phyloP scores from a whole-genome alignment of 2,888 invertebrate genomes.

The Acronicta alni region DNA sequence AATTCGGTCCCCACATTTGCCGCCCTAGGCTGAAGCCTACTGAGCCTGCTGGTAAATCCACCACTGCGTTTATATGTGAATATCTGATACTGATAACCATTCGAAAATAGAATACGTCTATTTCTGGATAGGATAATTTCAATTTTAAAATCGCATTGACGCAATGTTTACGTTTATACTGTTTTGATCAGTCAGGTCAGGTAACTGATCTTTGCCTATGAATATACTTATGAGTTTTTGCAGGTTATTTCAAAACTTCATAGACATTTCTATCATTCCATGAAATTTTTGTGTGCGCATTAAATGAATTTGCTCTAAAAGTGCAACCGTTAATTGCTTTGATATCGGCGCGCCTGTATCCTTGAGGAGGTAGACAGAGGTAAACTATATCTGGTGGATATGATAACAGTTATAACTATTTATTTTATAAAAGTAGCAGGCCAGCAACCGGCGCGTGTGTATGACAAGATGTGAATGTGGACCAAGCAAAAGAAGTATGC shows the following conservation, averaged over 20 bases:
- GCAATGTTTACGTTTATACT: constrained; percentile 20
- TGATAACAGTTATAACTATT: too few species aligned
- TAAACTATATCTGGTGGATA: too few species aligned
- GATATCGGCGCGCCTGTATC: too few species aligned
- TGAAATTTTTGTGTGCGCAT: background rate
- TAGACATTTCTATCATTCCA: background rate
- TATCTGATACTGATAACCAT: constrained; percentile 43
- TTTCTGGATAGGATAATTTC: constrained; percentile 23
- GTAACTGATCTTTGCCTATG: constrained; percentile 27
- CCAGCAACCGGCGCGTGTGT: too few species aligned
- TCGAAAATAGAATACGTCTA: constrained; percentile 37
- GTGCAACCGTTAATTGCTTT: background rate
- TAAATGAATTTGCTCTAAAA: background rate
- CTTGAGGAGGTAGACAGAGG: too few species aligned
- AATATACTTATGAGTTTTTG: constrained; percentile 3
- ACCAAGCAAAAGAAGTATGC: too few species aligned
- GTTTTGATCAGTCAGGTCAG: constrained; percentile 20
- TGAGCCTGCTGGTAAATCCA: too few species aligned
- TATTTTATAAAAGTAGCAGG: too few species aligned
- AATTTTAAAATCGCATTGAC: constrained; percentile 37
- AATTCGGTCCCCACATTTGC: too few species aligned
- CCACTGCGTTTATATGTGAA: constrained; percentile 53
- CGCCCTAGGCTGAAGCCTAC: too few species aligned
- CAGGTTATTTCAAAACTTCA: background rate
- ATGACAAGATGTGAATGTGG: too few species aligned